A percentile compares a stretch with the other conserved stretches of the same genome.
These are phyloP conservation scores for Sarcophaga carnaria DNA, from an alignment of 2,888 invertebrate genomes.

Conservation along the genomic window DNA sequence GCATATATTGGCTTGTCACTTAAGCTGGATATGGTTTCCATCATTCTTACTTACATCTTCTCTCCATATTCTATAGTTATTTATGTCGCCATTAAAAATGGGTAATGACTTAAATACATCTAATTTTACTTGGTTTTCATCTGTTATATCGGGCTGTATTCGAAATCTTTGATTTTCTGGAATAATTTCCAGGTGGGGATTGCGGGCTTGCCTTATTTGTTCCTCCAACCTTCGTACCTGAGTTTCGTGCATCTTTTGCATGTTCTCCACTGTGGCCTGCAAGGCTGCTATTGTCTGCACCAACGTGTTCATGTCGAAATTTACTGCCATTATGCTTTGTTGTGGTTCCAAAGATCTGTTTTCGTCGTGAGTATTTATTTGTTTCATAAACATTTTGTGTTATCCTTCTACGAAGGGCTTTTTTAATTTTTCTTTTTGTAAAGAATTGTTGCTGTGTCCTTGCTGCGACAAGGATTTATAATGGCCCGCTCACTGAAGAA, in stretches of 20 bases:
- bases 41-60: conserved; percentile 15
- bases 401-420: no score
- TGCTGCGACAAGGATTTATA: no score
- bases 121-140: conserved; percentile 21
- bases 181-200: conserved; percentile 7
- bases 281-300: neutral
- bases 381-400: no score
- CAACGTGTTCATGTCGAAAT: conserved; percentile 16
- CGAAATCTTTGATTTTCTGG: neutral
- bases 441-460: no score
- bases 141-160: conserved; percentile 9
- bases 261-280: no score
- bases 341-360: no score
- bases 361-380: no score
- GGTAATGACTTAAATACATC: conserved; percentile 36
- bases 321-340: neutral
- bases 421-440: no score
- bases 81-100: conserved; percentile 19
- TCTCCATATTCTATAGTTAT: conserved; percentile 15
- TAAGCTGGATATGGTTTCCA: conserved; percentile 20
- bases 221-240: conserved; percentile 18
- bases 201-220: conserved; percentile 8
- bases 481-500: no score
- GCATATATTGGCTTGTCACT: conserved; percentile 24
- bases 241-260: neutral